Base-by-base conservation (phyloP, 35 echinoderm and acorn worm genomes). In the Eucidaris tribuloides region DNA sequence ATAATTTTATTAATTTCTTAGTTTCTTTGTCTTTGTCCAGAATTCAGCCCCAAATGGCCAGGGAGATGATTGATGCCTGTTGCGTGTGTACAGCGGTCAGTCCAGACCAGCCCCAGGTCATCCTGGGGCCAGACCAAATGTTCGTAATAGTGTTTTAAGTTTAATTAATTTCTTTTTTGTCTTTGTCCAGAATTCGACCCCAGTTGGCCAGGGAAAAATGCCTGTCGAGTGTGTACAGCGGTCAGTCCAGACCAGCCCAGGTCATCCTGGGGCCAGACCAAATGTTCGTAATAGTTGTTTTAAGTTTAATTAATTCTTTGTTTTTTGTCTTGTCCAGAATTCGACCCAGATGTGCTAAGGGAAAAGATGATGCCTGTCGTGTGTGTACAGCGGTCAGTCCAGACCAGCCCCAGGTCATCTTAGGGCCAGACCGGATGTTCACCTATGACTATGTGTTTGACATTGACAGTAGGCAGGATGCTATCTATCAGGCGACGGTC, bases 391-490 rank as follows among this genome's bases (percentile, higher is more conserved):
- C 89, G 1, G 89, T 97, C 14, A 84, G 80, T 31, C 83, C 80
- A 20, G 94, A 60, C 40, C 33, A 82, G 25, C 50, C 76, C 7
- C 94, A 97, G 81, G 74, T 97, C 63, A 80, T 71, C 3, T 46
- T 97, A 14, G 94, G 94, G 41, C 89, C 83, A 41, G 94, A 97
- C 61, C 76, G 85, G n/a, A 81, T 84, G 55, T 97, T 97, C 61
- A 97, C 94, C 23, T 97, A 92, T 65, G 94, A 97, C 79, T 60
- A 83, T 89, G 88, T 97, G 6, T 97, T 97, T 86, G 89, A 92
- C 48, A 61, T 91, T 72, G 94, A 97, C 60, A 97, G 94, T 76
- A 42, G 43, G 54, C 94, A 97, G 46, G 71, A 97, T 5, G n/a
- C 25, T 31, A 78, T 97, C 27, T 97, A 97, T 63, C 85, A 91